Conservation (phyloP, 53 echinoderm and acorn worm species). For the Actinopyga echinites region DNA sequence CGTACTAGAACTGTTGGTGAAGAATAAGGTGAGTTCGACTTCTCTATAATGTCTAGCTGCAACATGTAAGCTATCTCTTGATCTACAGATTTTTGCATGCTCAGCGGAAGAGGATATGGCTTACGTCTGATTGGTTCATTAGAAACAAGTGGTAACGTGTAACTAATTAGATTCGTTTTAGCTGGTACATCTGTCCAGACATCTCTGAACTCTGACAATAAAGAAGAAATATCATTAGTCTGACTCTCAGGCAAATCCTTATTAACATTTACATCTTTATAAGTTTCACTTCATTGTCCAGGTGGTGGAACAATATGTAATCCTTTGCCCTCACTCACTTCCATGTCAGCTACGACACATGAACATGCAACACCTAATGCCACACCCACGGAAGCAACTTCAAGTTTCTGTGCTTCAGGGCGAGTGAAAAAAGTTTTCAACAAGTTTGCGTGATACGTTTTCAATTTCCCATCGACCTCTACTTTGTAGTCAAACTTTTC, state of each 20-base stretch:
- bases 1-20: constrained; percentile 39
- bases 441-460: constrained; percentile 53
- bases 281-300: not conserved
- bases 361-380: not conserved
- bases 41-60: constrained; percentile 34
- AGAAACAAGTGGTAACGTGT: constrained; percentile 9
- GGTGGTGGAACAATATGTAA: not conserved
- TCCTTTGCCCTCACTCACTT: not conserved
- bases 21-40: constrained; percentile 33
- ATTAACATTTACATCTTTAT: constrained; percentile 17
- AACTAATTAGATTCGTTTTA: not conserved
- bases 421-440: constrained; percentile 38
- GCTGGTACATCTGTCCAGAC: constrained; percentile 47
- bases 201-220: not conserved
- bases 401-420: not conserved
- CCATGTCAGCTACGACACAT: not conserved
- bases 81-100: not conserved
- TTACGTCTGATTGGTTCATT: not conserved
- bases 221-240: not conserved
- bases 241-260: not conserved
- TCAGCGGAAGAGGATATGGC: constrained; percentile 33
- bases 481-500: constrained; percentile 32
- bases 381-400: not conserved
- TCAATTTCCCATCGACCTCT: not conserved
- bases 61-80: constrained; percentile 13